Evolutionary conservation across 2,888 invertebrate genomes (phyloP).

Genomic region (Agrotis segetum): DNA sequence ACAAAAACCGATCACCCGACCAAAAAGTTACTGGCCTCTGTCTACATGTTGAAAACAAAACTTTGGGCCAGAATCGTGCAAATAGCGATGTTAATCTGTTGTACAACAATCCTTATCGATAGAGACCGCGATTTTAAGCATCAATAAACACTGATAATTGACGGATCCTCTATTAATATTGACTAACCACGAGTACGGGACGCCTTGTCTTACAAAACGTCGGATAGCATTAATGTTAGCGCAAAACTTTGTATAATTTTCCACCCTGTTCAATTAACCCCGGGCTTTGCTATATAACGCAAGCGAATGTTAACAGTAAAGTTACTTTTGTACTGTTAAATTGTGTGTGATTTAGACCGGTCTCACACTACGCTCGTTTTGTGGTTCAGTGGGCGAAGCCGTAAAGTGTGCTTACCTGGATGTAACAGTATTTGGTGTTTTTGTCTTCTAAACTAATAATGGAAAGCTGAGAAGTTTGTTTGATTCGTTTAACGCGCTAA

Average conservation of each 20-base stretch:
- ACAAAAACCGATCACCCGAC: neutral
- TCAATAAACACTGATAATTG: conserved; percentile 88
- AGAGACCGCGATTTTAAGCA: conserved; percentile 82
- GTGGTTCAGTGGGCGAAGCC: conserved; percentile 17
- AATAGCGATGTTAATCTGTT: conserved; percentile 64
- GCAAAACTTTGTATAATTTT: conserved; percentile 81
- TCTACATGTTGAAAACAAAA: conserved; percentile 23
- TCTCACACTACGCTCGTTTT: conserved; percentile 27
- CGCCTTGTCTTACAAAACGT: conserved; percentile 70
- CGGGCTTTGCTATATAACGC: conserved; percentile 67
- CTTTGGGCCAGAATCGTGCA: conserved; percentile 30
- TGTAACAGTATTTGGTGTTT: conserved; percentile 35
- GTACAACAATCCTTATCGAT: conserved; percentile 69
- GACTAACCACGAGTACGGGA: conserved; percentile 76
- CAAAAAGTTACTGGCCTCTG: neutral
- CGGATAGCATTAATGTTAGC: conserved; percentile 74
- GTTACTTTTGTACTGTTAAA: conserved; percentile 74
- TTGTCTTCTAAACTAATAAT: neutral
- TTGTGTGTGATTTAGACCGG: conserved; percentile 74
- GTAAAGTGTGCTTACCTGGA: conserved; percentile 14
- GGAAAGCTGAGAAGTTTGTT: too few species aligned
- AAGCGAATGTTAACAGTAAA: conserved; percentile 65
- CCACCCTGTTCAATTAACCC: conserved; percentile 73
- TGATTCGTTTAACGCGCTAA: too few species aligned
- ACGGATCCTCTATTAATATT: conserved; percentile 88